A percentile compares a stretch with the other conserved stretches of the same genome.
Conservation (phyloP, 1,140 invertebrate species). For the Rhyacophila brunnea region DNA sequence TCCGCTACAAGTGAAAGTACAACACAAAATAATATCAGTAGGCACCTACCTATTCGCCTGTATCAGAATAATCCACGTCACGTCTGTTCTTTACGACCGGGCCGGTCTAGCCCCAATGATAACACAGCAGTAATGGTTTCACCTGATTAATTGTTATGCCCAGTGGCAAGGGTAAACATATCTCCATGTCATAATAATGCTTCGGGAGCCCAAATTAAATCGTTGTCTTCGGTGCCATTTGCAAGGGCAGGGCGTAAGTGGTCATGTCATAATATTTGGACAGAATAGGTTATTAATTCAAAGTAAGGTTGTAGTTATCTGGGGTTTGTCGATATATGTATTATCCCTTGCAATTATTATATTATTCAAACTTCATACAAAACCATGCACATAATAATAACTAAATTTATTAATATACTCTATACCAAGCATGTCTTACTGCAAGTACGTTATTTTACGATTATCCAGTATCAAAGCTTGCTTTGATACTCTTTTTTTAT, state of each 20-base stretch:
- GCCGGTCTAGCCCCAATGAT: constrained; percentile 9
- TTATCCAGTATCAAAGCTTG: too few species aligned
- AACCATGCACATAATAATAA: too few species aligned
- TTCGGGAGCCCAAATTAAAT: constrained; percentile 30
- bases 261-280: constrained; percentile 16
- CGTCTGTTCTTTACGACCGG: constrained; percentile 31
- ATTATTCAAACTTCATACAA: too few species aligned
- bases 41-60: constrained; percentile 2
- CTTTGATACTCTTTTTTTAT: too few species aligned
- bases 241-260: constrained; percentile 13
- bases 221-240: constrained; percentile 30
- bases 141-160: constrained; percentile 34
- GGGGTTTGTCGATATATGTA: not conserved
- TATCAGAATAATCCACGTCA: constrained; percentile 36
- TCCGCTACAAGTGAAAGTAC: too few species aligned
- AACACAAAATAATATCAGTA: too few species aligned
- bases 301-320: not conserved
- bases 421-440: too few species aligned
- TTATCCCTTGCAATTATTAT: too few species aligned
- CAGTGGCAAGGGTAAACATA: constrained; percentile 25
- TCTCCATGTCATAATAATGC: constrained; percentile 32
- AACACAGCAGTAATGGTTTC: constrained; percentile 27
- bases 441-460: too few species aligned
- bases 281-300: constrained; percentile 4
- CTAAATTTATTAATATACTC: too few species aligned